These are phyloP conservation scores for Delichon dasypus DNA, from an alignment of 2,797 vertebrate genomes.

Conservation along the genomic window DNA sequence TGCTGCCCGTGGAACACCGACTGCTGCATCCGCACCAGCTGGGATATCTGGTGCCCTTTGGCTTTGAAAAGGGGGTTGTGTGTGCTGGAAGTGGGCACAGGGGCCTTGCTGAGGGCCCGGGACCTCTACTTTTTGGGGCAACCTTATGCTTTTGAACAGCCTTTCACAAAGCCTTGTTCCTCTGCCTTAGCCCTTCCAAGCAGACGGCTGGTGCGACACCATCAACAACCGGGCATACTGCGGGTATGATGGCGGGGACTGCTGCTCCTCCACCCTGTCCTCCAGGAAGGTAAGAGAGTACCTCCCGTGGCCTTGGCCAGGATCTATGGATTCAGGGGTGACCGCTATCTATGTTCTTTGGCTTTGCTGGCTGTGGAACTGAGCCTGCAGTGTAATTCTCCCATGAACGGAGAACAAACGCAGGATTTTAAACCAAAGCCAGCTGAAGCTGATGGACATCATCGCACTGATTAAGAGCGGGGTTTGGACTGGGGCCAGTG, in stretches of 20 bases:
- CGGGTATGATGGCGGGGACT: slow-evolving; percentile 96
- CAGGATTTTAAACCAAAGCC: slow-evolving; percentile 22
- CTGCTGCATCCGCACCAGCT: background rate
- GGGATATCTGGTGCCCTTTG: background rate
- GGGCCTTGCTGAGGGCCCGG: background rate
- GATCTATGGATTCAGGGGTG: background rate
- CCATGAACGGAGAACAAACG: background rate
- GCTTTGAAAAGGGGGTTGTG: background rate
- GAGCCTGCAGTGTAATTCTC: slow-evolving; percentile 16
- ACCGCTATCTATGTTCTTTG: background rate
- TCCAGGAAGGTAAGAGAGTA: slow-evolving; percentile 87
- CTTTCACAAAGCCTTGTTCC: background rate
- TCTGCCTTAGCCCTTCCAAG: slow-evolving; percentile 88
- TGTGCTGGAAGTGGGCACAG: background rate
- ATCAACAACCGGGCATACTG: slow-evolving; percentile 98
- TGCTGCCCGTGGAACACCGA: background rate
- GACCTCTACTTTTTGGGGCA: background rate
- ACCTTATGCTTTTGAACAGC: background rate
- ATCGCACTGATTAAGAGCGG: background rate
- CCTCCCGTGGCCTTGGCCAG: background rate
- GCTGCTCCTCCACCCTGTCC: slow-evolving; percentile 95
- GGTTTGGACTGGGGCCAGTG: background rate
- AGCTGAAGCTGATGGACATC: slow-evolving; percentile 42
- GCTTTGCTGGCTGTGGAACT: background rate
- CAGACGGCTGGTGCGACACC: slow-evolving; percentile 97